A percentile compares a stretch with the other conserved stretches of the same genome.
Conservation (phyloP, 1,140 invertebrate genomes). For the Drosophila ohnishii region DNA sequence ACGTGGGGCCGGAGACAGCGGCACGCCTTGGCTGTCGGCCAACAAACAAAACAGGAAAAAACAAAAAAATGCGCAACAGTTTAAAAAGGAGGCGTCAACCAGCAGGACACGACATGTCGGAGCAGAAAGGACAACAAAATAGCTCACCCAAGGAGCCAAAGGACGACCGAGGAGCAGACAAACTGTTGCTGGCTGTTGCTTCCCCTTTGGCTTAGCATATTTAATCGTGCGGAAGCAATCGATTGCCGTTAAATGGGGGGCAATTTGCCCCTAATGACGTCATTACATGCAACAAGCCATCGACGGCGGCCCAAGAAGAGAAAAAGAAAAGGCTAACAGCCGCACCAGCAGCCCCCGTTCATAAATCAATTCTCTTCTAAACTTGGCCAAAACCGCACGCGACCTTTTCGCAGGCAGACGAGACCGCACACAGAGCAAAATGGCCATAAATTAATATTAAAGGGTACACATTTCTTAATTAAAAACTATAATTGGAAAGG, state of each 20-base stretch:
- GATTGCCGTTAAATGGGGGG: conserved; percentile 69
- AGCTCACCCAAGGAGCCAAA: conserved; percentile 3
- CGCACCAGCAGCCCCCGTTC: conserved; percentile 24
- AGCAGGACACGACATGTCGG: conserved; percentile 42
- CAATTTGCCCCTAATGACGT: conserved; percentile 74
- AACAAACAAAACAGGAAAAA: conserved; percentile 7
- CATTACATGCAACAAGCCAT: conserved; percentile 62
- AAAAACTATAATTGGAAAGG: accelerated
- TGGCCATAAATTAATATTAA: not conserved
- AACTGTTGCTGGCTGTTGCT: conserved; percentile 72
- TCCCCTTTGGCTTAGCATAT: conserved; percentile 55
- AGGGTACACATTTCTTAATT: not conserved
- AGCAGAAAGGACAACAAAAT: conserved; percentile 17
- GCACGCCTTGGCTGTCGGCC: conserved; percentile 62
- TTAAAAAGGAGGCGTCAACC: conserved; percentile 68
- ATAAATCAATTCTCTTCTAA: conserved; percentile 75
- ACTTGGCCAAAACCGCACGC: conserved; percentile 68
- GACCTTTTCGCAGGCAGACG: conserved; percentile 42
- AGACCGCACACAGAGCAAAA: conserved; percentile 20
- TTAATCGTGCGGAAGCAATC: conserved; percentile 81
- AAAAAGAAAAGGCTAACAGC: conserved; percentile 35
- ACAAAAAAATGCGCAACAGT: conserved; percentile 68
- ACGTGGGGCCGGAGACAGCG: conserved; percentile 8
- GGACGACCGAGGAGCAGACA: conserved; percentile 22
- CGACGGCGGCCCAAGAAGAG: conserved; percentile 7